Evolutionary conservation across 2,888 invertebrate species (phyloP).

Genomic region (Acanthosoma haemorrhoidale): DNA sequence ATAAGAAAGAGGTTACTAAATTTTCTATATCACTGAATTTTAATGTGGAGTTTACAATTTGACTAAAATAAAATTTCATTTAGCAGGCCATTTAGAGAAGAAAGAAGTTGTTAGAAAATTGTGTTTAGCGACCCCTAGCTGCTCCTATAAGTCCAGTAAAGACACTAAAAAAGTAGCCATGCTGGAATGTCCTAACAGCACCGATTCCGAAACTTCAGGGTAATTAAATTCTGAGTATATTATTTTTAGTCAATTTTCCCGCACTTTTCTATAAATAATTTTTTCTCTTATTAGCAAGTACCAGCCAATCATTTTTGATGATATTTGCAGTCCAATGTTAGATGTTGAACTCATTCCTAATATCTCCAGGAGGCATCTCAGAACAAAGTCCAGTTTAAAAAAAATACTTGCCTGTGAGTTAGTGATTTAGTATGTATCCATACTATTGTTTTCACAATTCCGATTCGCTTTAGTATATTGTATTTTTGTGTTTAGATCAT

Average conservation of each 20-base stretch:
- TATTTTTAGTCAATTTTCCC: not conserved
- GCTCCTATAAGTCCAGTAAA: not conserved
- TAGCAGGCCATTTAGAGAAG: not conserved
- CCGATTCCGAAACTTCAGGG: slow-evolving; percentile 12
- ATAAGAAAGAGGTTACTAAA: too few species aligned
- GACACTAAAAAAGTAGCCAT: not conserved
- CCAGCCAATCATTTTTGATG: not conserved
- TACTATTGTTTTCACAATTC: not conserved
- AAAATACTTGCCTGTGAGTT: not conserved
- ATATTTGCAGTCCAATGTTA: not conserved
- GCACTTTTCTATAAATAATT: not conserved
- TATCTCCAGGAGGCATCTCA: not conserved
- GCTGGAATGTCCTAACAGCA: not conserved
- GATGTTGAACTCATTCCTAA: slow-evolving; percentile 6
- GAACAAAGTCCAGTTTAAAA: not conserved
- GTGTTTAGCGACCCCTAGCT: not conserved
- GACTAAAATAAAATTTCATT: too few species aligned
- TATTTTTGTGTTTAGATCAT: not conserved
- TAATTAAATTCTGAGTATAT: not conserved
- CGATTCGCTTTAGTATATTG: not conserved
- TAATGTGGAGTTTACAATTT: too few species aligned
- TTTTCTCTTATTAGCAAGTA: not conserved
- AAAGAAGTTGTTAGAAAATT: slow-evolving; percentile 14
- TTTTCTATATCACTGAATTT: too few species aligned
- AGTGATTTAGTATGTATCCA: not conserved